These are phyloP conservation scores for Fukomys damarensis DNA, from an alignment of 2,113 vertebrate genomes.

Conservation along the genomic window DNA sequence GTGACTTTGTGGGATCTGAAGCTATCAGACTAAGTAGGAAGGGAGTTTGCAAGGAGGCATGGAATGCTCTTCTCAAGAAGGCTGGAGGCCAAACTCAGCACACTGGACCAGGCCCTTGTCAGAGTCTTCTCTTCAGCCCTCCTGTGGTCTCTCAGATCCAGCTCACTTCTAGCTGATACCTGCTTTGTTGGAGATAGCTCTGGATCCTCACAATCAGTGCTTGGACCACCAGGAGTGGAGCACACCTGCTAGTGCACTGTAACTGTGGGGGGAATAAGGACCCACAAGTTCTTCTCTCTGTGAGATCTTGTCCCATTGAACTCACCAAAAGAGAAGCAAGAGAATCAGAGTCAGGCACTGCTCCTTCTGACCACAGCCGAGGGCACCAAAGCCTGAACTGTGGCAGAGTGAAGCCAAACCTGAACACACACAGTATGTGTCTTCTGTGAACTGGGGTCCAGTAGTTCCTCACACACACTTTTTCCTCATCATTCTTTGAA, in stretches of 20 bases:
- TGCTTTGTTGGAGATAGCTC: accelerated
- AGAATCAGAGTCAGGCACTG: neutral
- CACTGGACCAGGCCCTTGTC: neutral
- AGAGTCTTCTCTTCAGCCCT: neutral
- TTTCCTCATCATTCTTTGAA: neutral
- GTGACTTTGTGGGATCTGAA: neutral
- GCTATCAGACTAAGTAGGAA: neutral
- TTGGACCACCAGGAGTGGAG: neutral
- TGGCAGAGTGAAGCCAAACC: neutral
- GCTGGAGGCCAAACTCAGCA: neutral
- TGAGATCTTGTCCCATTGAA: neutral
- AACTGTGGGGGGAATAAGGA: accelerated
- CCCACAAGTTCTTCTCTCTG: neutral
- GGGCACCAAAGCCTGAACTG: neutral
- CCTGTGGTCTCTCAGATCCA: neutral
- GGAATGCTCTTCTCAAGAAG: neutral
- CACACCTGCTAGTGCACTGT: neutral
- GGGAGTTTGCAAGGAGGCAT: neutral
- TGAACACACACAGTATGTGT: neutral
- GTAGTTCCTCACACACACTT: neutral
- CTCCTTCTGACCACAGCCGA: neutral
- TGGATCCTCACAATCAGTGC: neutral
- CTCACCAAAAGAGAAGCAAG: neutral
- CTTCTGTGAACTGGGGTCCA: conserved; percentile 15
- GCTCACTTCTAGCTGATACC: neutral